Evolutionary conservation across 2,888 invertebrate genomes (phyloP).

Genomic region (Dendrolimus pini): DNA sequence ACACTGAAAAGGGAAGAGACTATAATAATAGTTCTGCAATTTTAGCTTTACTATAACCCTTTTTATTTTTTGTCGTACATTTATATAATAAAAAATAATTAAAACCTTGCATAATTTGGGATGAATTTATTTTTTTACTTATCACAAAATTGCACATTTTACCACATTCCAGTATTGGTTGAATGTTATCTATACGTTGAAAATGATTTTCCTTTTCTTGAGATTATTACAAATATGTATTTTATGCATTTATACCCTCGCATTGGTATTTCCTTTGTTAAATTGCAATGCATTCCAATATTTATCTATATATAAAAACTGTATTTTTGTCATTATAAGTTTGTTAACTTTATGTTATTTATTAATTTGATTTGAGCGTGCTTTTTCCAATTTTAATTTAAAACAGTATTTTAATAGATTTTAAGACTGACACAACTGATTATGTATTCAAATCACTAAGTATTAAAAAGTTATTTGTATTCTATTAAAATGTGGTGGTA

Average conservation of each 20-base stretch:
- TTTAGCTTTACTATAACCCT: no score
- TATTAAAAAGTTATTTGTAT: conserved; percentile 55
- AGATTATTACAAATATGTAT: conserved; percentile 6
- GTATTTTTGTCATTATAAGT: conserved; percentile 44
- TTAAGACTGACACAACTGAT: conserved; percentile 68
- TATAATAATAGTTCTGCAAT: no score
- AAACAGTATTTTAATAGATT: conserved; percentile 67
- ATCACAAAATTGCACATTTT: no score
- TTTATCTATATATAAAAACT: conserved; percentile 32
- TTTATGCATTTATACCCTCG: conserved; percentile 20
- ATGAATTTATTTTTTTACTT: no score
- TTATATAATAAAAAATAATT: no score
- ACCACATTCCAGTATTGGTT: no score
- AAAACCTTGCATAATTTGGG: no score
- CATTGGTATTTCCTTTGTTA: conserved; percentile 14
- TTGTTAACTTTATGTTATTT: conserved; percentile 20
- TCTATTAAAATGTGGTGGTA: conserved; percentile 53
- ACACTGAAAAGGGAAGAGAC: no score
- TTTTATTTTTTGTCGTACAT: no score
- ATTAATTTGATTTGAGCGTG: conserved; percentile 20
- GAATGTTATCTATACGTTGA: no score
- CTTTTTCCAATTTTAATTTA: conserved; percentile 43
- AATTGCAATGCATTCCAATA: conserved; percentile 50
- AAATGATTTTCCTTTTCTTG: background rate
- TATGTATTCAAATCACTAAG: conserved; percentile 62